A percentile compares a stretch with the other conserved stretches of the same genome.
phyloP scores from a whole-genome alignment of 1,140 invertebrate genomes.

The Aricia agestis region DNA sequence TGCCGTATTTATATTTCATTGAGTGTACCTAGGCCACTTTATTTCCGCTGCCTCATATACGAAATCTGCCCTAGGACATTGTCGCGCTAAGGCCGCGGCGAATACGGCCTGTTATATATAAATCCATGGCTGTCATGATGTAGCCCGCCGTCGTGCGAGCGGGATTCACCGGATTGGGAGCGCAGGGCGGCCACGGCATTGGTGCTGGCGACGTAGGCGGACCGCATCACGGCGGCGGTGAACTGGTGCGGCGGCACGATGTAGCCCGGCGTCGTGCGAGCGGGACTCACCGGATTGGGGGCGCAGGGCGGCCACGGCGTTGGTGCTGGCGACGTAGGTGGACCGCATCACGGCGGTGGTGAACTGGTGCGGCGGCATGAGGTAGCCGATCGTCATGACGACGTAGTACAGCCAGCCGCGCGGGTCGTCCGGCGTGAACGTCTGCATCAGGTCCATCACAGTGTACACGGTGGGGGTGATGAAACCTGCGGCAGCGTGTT shows the following conservation, averaged over 20 bases:
- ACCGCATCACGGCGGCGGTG: conserved; percentile 25
- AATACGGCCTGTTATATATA: too few relatives aligned
- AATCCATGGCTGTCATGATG: too few relatives aligned
- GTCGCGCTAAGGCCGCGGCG: too few relatives aligned
- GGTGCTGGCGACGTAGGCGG: conserved; percentile 24
- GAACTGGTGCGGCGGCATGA: conserved; percentile 41
- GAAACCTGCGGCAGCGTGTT: not conserved
- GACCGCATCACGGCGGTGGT: conserved; percentile 26
- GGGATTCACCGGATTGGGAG: not conserved
- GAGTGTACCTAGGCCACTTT: too few relatives aligned
- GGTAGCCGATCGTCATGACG: conserved; percentile 18
- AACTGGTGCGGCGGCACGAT: conserved; percentile 40
- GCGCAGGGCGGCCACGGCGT: not conserved
- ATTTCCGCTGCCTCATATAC: too few relatives aligned
- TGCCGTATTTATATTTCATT: too few relatives aligned
- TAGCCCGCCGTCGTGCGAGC: not conserved
- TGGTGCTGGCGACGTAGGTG: conserved; percentile 22
- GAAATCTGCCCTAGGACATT: too few relatives aligned
- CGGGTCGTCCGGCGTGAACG: not conserved
- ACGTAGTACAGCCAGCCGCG: conserved; percentile 16
- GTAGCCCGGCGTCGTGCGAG: not conserved
- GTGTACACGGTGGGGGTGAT: conserved; percentile 13
- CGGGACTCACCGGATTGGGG: not conserved
- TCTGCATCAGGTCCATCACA: conserved; percentile 21
- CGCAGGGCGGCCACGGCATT: not conserved